Conservation (phyloP, 2,113 vertebrate species). For the Thunnus maccoyii region DNA sequence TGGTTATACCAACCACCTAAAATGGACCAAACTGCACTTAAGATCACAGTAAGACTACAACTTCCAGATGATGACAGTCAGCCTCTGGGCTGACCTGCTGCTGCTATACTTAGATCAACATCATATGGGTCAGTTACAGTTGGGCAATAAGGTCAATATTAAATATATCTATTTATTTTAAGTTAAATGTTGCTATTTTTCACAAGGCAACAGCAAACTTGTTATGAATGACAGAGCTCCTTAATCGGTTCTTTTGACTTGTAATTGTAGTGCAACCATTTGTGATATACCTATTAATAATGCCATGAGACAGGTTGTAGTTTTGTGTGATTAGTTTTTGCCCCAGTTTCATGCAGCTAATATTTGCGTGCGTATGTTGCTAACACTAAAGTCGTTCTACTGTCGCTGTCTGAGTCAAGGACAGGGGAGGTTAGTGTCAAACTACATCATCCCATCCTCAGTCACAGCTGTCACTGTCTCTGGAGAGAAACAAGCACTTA, state of each 20-base stretch:
- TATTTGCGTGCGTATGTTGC: not conserved
- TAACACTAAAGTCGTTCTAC: not conserved
- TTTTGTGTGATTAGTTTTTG: too few species aligned
- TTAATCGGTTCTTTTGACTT: not conserved
- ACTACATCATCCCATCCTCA: constrained; percentile 28
- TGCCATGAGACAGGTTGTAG: too few species aligned
- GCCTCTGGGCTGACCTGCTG: constrained; percentile 20
- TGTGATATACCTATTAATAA: too few species aligned
- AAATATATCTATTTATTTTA: not conserved
- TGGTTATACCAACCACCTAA: too few species aligned
- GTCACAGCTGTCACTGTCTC: constrained; percentile 49
- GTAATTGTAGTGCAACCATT: not conserved
- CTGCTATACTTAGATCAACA: constrained; percentile 19
- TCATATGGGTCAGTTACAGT: constrained; percentile 18
- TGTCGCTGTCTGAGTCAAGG: constrained; percentile 23
- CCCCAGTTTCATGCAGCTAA: not conserved
- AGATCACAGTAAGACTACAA: not conserved
- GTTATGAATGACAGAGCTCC: too few species aligned
- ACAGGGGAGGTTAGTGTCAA: constrained; percentile 42
- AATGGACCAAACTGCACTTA: not conserved
- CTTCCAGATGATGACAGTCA: constrained; percentile 22
- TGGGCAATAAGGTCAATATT: constrained; percentile 22
- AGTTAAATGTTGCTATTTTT: not conserved
- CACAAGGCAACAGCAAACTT: too few species aligned
- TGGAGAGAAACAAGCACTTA: constrained; percentile 47